Conservation (phyloP, 2,113 vertebrate species). For the Rhombomys opimus region DNA sequence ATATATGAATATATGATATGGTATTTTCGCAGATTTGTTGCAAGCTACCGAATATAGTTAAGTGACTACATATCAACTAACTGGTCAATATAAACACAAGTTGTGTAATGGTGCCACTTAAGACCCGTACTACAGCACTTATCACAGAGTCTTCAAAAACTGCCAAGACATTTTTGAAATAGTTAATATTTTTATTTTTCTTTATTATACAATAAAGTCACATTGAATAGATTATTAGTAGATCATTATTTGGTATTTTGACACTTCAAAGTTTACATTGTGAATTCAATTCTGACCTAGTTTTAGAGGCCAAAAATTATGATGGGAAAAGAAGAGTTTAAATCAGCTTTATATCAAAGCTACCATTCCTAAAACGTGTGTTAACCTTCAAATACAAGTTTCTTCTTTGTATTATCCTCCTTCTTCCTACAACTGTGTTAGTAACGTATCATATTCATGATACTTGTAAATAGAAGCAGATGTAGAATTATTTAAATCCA, state of each 20-base stretch:
- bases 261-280: background rate
- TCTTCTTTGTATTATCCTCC: background rate
- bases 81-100: background rate
- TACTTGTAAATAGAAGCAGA: background rate
- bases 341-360: background rate
- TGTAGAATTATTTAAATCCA: background rate
- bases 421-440: background rate
- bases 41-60: background rate
- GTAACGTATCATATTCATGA: background rate
- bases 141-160: background rate
- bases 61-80: background rate
- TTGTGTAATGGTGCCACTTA: background rate
- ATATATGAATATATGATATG: background rate
- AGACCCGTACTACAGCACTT: background rate
- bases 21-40: background rate
- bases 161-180: background rate
- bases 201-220: background rate
- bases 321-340: background rate
- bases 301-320: background rate
- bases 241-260: background rate
- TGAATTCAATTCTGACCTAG: background rate
- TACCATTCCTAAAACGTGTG: background rate
- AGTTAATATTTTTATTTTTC: background rate
- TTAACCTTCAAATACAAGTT: background rate
- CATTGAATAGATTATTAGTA: background rate